These are phyloP conservation scores for Microcebus lehilahytsara DNA, from an alignment of 2,113 vertebrate species.

Conservation along the genomic window DNA sequence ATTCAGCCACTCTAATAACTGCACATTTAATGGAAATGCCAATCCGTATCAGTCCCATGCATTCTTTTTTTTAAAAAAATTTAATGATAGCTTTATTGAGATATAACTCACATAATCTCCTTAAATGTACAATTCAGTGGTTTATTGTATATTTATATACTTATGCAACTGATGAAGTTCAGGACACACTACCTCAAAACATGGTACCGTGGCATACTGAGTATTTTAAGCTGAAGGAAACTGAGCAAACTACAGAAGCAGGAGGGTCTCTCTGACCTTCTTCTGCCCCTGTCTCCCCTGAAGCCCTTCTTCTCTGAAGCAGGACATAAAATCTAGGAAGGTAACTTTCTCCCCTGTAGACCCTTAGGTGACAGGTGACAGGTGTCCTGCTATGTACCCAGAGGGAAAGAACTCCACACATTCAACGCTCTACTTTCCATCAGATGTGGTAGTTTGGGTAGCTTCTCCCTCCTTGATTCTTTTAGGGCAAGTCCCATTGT, in stretches of 20 bases:
- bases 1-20: too few relatives aligned
- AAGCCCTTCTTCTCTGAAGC: not conserved
- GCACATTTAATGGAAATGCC: too few relatives aligned
- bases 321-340: not conserved
- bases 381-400: too few relatives aligned
- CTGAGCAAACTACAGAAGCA: not conserved
- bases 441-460: not conserved
- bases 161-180: not conserved
- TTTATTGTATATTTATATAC: not conserved
- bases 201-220: too few relatives aligned
- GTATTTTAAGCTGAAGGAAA: too few relatives aligned
- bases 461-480: not conserved
- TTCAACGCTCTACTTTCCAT: not conserved
- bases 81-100: too few relatives aligned
- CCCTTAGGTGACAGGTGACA: not conserved
- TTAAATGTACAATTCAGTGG: not conserved
- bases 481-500: not conserved
- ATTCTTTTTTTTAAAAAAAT: too few relatives aligned
- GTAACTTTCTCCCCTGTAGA: not conserved
- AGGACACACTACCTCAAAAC: too few relatives aligned
- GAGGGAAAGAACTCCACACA: not conserved
- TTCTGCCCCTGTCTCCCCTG: not conserved
- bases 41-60: too few relatives aligned
- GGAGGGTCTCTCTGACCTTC: not conserved
- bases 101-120: too few relatives aligned